Evolutionary conservation across 2,797 vertebrate species (phyloP), one percentile per base, ranked within the genome.

Genomic region (Peromyscus attwateri): DNA sequence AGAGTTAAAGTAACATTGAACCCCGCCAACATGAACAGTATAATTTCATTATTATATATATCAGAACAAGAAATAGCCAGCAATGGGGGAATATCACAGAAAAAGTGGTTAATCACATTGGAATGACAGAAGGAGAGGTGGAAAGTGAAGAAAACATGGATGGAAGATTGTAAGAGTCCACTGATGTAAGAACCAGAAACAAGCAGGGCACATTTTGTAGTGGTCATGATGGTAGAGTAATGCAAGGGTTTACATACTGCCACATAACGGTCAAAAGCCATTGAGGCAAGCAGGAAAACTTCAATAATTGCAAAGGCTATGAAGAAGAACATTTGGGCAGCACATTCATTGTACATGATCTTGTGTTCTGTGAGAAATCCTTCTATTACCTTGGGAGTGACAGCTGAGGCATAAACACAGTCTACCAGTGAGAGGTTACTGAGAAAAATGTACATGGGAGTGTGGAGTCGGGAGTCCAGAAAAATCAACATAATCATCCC

Each of bases 271-370:
- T 97, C 97, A 55, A 94, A 97, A 60, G 97, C 97, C 97, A 97
- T 96, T 0, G 96, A 92, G 10, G 94, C 96, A 83, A 97, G 40
- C 11, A 97, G 91, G 13, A 98, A 98, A 93, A 81, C 96, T 83
- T 98, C 97, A 0, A 34, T 83, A 46, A 89, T 97, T 64, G 87
- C 96, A 55, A 97, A 98, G 60, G 87, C 94, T 1, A 52, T 94
- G 0, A 98, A 98, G 94, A 98, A 98, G 87, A 98, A 98, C 97
- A 98, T 91, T 89, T 98, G 97, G 14, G 89, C 14, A 55, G 93
- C 96, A 70, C 97, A 97, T 1, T 77, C 94, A 37, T 96, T 87
- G 17, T 97, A 94, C 6, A 97, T 93, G 60, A 29, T 16, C 29
- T 95, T 97, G 12, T 95, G 16, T 92, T 91, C 71, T 23, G 49